These are phyloP conservation scores for Liodrosophila aerea DNA, from an alignment of 2,888 invertebrate genomes.

Conservation along the genomic window DNA sequence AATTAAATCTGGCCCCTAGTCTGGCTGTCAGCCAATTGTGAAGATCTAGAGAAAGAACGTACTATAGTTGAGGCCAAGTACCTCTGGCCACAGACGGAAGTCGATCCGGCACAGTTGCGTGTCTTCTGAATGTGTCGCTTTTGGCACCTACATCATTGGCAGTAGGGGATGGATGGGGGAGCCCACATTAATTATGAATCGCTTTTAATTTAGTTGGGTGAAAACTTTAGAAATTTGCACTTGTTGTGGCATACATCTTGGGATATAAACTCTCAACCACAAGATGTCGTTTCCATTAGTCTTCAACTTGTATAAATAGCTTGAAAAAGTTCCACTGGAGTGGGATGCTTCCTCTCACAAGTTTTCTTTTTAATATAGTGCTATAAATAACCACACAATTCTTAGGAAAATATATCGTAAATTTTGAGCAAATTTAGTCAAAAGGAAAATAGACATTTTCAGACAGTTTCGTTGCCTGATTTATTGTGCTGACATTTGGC, in stretches of 20 bases:
- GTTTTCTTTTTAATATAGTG: no score
- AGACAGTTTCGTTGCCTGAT: constrained; percentile 45
- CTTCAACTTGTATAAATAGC: constrained; percentile 54
- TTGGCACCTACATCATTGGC: constrained; percentile 56
- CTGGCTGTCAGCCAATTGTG: constrained; percentile 58
- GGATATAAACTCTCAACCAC: constrained; percentile 42
- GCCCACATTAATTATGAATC: constrained; percentile 69
- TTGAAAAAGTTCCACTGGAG: constrained; percentile 33
- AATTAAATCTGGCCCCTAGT: constrained; percentile 43
- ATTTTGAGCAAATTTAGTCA: constrained; percentile 53
- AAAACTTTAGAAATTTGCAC: constrained; percentile 58
- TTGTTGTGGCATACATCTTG: constrained; percentile 33
- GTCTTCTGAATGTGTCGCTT: constrained; percentile 55
- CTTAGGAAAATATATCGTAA: constrained; percentile 55
- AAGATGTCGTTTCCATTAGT: constrained; percentile 75
- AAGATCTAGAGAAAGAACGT: constrained; percentile 8
- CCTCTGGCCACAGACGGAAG: constrained; percentile 35
- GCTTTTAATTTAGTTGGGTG: constrained; percentile 34
- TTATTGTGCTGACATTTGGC: constrained; percentile 68
- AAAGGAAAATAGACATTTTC: constrained; percentile 6
- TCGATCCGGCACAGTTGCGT: constrained; percentile 55
- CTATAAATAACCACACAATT: constrained; percentile 52
- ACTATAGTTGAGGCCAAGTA: neutral
- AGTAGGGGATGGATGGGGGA: neutral
- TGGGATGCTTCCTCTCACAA: constrained; percentile 1